Conservation (phyloP, 1,140 invertebrate genomes). For the Drosophila hydei region DNA sequence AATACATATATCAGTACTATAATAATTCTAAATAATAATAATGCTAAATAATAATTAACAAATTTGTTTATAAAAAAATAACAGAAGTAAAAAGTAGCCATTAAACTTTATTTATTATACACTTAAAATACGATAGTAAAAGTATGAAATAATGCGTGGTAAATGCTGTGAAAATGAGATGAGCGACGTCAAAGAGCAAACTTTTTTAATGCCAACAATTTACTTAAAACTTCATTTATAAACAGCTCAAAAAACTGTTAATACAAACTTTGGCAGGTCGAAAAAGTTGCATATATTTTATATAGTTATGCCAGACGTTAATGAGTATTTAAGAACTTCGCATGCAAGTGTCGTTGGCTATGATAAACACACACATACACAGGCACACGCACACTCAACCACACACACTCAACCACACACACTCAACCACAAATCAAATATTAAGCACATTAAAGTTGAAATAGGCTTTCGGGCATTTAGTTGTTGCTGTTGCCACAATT, state of each 20-base stretch:
- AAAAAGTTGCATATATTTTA: neutral
- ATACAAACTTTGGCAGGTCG: constrained; percentile 1
- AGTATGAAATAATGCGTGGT: neutral
- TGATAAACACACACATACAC: neutral
- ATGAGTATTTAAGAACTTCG: constrained; percentile 6
- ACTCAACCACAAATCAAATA: constrained; percentile 54
- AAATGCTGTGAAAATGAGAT: neutral
- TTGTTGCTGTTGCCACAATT: constrained; percentile 18
- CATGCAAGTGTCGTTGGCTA: constrained; percentile 35
- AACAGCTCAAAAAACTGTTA: constrained; percentile 5
- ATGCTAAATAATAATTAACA: too few relatives aligned
- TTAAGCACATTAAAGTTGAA: constrained; percentile 65
- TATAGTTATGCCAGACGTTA: neutral
- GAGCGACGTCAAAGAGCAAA: neutral
- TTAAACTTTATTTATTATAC: neutral
- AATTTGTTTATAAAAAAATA: too few relatives aligned
- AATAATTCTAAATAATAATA: too few relatives aligned
- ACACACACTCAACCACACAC: constrained; percentile 3
- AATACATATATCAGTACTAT: too few relatives aligned
- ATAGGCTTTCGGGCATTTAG: constrained; percentile 12
- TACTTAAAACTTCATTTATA: constrained; percentile 3
- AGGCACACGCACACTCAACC: neutral
- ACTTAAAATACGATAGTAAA: neutral
- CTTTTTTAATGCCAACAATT: constrained; percentile 18
- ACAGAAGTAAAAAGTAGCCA: too few relatives aligned